Base-by-base conservation (phyloP, 2,797 vertebrate genomes). In the Emydoidea blandingii region DNA sequence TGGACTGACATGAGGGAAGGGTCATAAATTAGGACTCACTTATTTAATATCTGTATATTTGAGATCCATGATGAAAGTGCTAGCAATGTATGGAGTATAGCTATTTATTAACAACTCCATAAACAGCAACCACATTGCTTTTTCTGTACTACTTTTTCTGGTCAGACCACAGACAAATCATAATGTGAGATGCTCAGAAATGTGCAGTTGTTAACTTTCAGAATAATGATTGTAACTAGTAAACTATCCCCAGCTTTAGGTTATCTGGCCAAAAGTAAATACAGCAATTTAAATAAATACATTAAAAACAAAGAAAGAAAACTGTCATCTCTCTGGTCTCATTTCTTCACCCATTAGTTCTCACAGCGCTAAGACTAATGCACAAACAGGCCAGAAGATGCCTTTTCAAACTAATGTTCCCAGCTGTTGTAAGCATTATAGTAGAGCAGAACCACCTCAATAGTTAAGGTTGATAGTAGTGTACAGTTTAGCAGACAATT, bases 401-500 rank as follows among this genome's bases (percentile, higher is more conserved):
- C 8, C 49, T 31, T 92, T 93, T 56, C 41, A 19, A 44, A 79
- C 52, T 27, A 44, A 12, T 76, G 27, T 76, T 47, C 12, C 72
- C 65, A 37, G n/a, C 65, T 68, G 34, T 47, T 47, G 23, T 47
- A n/a, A 76, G 25, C 72, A 44, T 41, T 76, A 74, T 44, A 74
- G 23, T 44, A 44, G 11, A 44, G 12, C 72, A 74, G 41, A 44
- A 74, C 25, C 11, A 41, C 9, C 68, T 21, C 68, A 37, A 25
- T 72, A 6, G 12, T 85, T 85, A 47, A 50, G 27, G 10, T 31
- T 81, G 49, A 15, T 78, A 79, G 27, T 85, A 83, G 56, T n/a
- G 86, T 92, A n/a, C 53, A 89, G 41, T n/a, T 83, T 79, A 52
- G 94, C 54, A 83, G 27, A 41, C n/a, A 53, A 31, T 89, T 94